Evolutionary conservation across 2,888 invertebrate genomes (phyloP), one percentile per base, ranked within the genome.

Genomic region (Aricia artaxerxes): DNA sequence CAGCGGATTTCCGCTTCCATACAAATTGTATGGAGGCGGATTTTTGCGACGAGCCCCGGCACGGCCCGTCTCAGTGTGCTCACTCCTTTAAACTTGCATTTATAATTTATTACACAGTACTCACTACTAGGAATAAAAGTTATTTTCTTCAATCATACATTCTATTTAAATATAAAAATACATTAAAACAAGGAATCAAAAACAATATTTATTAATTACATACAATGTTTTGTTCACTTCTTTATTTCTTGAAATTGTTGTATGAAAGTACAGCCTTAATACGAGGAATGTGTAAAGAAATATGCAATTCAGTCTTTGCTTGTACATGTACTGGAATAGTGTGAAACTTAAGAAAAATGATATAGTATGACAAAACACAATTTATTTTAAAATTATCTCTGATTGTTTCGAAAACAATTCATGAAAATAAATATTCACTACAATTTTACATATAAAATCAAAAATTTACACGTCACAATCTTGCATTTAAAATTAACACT

Each of bases 211-310:
- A 88, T 87, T 91, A 86, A 92, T 91, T 88, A 90, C 89, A 88
- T 89, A 90, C 88, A 91, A 88, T 88, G 88, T 89, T 91, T 92
- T 93, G 92, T 92, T 93, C 91, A 90, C 88, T 88, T 89, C 83
- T 82, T 85, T 86, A 24, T 85, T 83, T 80, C 80, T 83, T 80
- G 31, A 82, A 81, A 78, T 82, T 85, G 82, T 84, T 84, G 86
- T 86, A 87, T 86, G 85, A 90, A 80, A 89, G 88, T 88, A 92
- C 92, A 93, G 92, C 91, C 92, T 91, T 91, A 86, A 85, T 83
- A 85, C 87, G 84, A 90, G 93, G 93, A 94, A 94, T 94, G 93
- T 93, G 88, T 88, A 84, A 87, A 87, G 84, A 83, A 86, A 86
- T 86, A 84, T 87, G 85, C 85, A 86, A 85, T 86, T 90, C 90